phyloP scores from a whole-genome alignment of 2,113 vertebrate genomes.

The Aptenodytes forsteri region DNA sequence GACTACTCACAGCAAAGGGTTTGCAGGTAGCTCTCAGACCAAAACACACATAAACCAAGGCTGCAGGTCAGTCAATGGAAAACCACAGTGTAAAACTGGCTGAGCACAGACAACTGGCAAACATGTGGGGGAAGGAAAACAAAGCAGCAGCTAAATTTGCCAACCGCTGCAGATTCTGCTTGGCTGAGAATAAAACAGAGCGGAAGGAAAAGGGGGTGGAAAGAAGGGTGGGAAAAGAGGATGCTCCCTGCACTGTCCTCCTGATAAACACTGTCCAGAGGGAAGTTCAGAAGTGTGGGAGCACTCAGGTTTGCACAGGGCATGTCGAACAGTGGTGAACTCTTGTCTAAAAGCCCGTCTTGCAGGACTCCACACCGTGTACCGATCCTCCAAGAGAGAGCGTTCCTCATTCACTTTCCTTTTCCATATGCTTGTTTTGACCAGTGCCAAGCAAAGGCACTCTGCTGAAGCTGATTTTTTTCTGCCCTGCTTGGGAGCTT shows the following conservation, averaged over 20 bases:
- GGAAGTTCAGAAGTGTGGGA: background rate
- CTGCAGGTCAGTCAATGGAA: slow-evolving; percentile 4
- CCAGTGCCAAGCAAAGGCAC: background rate
- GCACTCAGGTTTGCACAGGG: background rate
- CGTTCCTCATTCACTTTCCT: background rate
- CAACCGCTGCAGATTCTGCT: background rate
- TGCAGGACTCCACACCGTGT: background rate
- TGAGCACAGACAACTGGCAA: background rate
- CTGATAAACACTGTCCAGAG: background rate
- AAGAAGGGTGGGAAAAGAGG: background rate
- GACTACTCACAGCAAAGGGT: background rate
- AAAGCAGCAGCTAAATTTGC: background rate
- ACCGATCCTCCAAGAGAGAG: background rate
- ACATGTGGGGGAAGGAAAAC: background rate
- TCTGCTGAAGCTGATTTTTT: slow-evolving; percentile 25
- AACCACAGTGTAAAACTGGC: background rate
- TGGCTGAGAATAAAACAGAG: background rate
- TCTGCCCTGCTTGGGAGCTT: background rate
- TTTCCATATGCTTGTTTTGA: slow-evolving; percentile 20
- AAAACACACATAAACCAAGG: background rate
- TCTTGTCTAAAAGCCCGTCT: background rate
- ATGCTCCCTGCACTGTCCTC: background rate
- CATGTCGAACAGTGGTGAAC: background rate
- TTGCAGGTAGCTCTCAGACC: background rate
- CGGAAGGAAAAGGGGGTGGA: background rate